Evolutionary conservation across 2,888 invertebrate genomes (phyloP).

Genomic region (Aspidiotus rigidus): DNA sequence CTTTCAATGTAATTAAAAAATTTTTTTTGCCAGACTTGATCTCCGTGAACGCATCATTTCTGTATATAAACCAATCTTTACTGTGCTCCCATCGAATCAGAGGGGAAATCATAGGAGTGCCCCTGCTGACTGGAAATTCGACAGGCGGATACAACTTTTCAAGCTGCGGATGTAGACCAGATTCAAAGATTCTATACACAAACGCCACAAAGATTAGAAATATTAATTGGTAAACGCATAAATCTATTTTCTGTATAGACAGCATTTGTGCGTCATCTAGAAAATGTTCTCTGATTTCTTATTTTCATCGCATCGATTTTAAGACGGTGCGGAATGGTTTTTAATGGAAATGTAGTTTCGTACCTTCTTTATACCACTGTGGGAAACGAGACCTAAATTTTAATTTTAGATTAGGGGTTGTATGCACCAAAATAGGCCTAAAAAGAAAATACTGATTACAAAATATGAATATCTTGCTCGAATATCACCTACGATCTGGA

Average conservation of each 20-base stretch:
- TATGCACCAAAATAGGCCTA: too few relatives aligned
- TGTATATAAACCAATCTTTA: constrained; percentile 45
- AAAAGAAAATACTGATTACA: too few relatives aligned
- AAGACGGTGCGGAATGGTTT: too few relatives aligned
- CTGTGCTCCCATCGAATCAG: constrained; percentile 52
- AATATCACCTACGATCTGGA: too few relatives aligned
- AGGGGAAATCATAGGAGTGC: constrained; percentile 50
- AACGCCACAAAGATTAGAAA: constrained; percentile 41
- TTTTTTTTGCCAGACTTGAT: constrained; percentile 63
- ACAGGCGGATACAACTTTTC: constrained; percentile 46
- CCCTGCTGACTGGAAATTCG: constrained; percentile 48
- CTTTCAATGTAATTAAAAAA: constrained; percentile 65
- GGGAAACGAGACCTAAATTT: too few relatives aligned
- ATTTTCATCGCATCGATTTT: too few relatives aligned
- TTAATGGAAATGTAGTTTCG: too few relatives aligned
- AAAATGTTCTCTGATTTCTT: background rate
- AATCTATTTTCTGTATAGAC: constrained; percentile 60
- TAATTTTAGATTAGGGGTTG: too few relatives aligned
- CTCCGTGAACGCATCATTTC: constrained; percentile 52
- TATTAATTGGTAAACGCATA: background rate
- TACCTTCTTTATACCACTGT: too few relatives aligned
- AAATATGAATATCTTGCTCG: too few relatives aligned
- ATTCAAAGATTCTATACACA: constrained; percentile 48
- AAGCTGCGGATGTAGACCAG: constrained; percentile 46
- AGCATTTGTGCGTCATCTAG: background rate